Evolutionary conservation across 2,888 invertebrate genomes (phyloP), one percentile per base, ranked within the genome.

Genomic region (Campoplex nolae): DNA sequence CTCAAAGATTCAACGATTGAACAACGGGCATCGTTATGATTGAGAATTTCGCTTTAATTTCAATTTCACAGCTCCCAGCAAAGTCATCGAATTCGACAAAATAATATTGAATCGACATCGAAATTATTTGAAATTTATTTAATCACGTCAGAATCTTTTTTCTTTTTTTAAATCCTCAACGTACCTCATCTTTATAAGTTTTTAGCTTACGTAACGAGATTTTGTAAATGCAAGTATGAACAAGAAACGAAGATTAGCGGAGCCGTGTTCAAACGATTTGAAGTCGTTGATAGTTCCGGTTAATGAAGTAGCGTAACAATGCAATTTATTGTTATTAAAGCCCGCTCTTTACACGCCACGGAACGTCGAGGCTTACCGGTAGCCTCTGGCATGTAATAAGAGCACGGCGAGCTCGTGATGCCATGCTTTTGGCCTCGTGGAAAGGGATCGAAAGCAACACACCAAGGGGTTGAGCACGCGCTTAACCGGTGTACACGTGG

Each of bases 291-390:
- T 83, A 65, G 77, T 87, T 88, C 62, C 79, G 76, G 68, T 84
- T 88, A 86, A 88, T 83, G 80, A 86, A 88, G 84, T 79, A 82
- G 82, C 74, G 83, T 76, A 88, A 86, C 79, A 80, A 81, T 80
- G 75, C 82, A 87, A 89, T 89, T 88, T 85, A 89, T 89, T 87
- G 83, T 85, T 85, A 88, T 88, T 87, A 86, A 87, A 87, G 86
- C 84, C 71, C 75, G 76, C 45, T 73, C 42, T 73, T 48, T 23
- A 71, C 70, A 56, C 32, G 70, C 62, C 70, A 80, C 67, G 83
- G 45, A 80, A 81, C 83, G 79, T 74, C 78, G 67, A 56, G 51
- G 56, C n/a, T 56, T 56, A 65, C 54, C 65, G 74, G 18, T 68
- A 67, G 67, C 67, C 67, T 73, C 76, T 68, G 80, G 85, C 62